Evolutionary conservation across 2,888 invertebrate genomes (phyloP).

Genomic region (Ennomos fuscantarius): DNA sequence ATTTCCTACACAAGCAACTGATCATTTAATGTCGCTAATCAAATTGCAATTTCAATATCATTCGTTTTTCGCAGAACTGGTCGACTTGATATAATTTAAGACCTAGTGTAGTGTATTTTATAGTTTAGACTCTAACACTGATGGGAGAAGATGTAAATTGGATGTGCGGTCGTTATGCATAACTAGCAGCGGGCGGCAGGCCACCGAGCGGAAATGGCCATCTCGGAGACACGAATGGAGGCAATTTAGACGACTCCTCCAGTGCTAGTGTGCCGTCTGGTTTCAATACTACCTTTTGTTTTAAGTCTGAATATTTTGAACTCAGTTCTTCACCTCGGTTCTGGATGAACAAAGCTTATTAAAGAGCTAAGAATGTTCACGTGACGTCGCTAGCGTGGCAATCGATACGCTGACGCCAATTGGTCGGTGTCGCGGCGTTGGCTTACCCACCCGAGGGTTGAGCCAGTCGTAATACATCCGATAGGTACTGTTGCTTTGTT

Average conservation of each 20-base stretch:
- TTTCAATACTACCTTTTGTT: conserved; percentile 43
- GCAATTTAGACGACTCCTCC: conserved; percentile 56
- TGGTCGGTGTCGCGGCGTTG: conserved; percentile 61
- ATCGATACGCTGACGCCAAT: conserved; percentile 78
- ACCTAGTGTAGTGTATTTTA: not conserved
- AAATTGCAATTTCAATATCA: conserved; percentile 17
- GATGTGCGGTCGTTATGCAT: conserved; percentile 34
- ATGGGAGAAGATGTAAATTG: conserved; percentile 31
- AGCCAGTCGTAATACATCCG: conserved; percentile 46
- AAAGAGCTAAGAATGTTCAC: conserved; percentile 49
- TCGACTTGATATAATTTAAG: conserved; percentile 9
- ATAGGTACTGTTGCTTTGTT: conserved; percentile 56
- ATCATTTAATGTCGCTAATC: conserved; percentile 9
- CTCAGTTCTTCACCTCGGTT: not conserved
- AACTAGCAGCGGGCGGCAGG: conserved; percentile 57
- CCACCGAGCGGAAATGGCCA: conserved; percentile 69
- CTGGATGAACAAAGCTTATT: conserved; percentile 46
- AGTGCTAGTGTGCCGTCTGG: conserved; percentile 49
- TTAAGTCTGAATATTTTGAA: conserved; percentile 11
- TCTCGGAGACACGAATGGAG: conserved; percentile 59
- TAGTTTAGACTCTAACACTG: conserved; percentile 23
- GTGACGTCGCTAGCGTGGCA: conserved; percentile 58
- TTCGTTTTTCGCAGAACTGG: conserved; percentile 17
- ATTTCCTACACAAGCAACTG: not conserved
- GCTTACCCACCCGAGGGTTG: conserved; percentile 47